Conservation (phyloP, 1,140 invertebrate genomes). For the Ylistrum balloti region DNA sequence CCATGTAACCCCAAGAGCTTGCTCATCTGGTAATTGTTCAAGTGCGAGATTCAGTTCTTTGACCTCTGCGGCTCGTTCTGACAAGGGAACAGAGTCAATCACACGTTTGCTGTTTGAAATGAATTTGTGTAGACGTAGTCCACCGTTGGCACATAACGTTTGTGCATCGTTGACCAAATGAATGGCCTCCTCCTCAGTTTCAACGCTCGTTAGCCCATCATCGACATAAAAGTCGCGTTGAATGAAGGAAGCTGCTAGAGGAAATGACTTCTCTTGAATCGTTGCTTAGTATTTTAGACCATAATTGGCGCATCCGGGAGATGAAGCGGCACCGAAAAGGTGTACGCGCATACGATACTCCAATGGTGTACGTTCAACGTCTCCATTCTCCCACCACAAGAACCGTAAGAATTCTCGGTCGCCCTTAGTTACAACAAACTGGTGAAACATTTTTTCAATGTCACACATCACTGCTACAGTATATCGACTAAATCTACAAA, state of each 20-base stretch:
- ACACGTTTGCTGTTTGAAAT: slow-evolving; percentile 60
- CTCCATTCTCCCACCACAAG: no score
- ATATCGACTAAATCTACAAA: slow-evolving; percentile 63
- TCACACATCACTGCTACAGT: slow-evolving; percentile 67
- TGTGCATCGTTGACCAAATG: slow-evolving; percentile 37
- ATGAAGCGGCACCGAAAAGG: slow-evolving; percentile 65
- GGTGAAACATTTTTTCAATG: no score
- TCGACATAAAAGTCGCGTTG: slow-evolving; percentile 65
- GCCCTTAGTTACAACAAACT: no score
- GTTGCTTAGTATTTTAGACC: slow-evolving; percentile 54
- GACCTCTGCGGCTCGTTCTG: slow-evolving; percentile 41
- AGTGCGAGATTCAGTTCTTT: slow-evolving; percentile 55
- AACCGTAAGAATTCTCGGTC: no score
- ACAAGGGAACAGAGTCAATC: slow-evolving; percentile 54
- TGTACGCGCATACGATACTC: slow-evolving; percentile 64
- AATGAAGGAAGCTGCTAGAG: slow-evolving; percentile 50
- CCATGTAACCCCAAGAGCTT: slow-evolving; percentile 67
- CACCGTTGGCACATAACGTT: slow-evolving; percentile 50
- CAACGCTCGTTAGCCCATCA: slow-evolving; percentile 57
- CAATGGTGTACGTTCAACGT: no score
- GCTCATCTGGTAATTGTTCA: slow-evolving; percentile 62
- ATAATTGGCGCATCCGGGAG: slow-evolving; percentile 65
- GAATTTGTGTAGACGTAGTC: slow-evolving; percentile 62
- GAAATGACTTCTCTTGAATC: background rate
- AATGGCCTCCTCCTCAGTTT: slow-evolving; percentile 52